phyloP scores from a whole-genome alignment of 2,888 invertebrate species.

The Muschampia plurimacula region DNA sequence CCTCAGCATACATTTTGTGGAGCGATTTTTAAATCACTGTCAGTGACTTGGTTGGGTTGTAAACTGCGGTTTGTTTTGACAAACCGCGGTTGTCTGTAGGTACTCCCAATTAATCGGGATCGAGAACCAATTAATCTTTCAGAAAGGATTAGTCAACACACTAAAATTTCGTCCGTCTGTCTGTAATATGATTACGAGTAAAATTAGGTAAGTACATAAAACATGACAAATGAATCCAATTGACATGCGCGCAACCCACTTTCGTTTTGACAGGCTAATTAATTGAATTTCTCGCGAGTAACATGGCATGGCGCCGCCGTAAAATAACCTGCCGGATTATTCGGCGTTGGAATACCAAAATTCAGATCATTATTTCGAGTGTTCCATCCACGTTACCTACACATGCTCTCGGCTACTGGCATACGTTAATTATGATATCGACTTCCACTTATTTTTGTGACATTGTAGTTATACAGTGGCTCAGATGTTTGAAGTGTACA shows the following conservation, averaged over 20 bases:
- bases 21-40: too few relatives aligned
- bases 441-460: background rate
- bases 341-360: slow-evolving; percentile 13
- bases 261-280: slow-evolving; percentile 62
- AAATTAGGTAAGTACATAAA: slow-evolving; percentile 22
- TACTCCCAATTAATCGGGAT: slow-evolving; percentile 10
- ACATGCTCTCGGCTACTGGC: background rate
- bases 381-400: slow-evolving; percentile 3
- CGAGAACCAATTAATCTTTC: slow-evolving; percentile 22
- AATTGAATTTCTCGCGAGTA: slow-evolving; percentile 52
- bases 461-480: background rate
- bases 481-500: background rate
- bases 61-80: background rate
- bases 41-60: too few relatives aligned
- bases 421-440: background rate
- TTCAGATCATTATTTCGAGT: slow-evolving; percentile 24
- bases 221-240: slow-evolving; percentile 38
- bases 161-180: background rate
- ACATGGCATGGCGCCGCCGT: slow-evolving; percentile 20
- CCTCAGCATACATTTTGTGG: too few relatives aligned
- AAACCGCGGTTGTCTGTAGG: background rate
- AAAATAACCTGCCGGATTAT: slow-evolving; percentile 25
- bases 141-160: slow-evolving; percentile 5
- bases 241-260: slow-evolving; percentile 49
- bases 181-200: slow-evolving; percentile 20